A percentile compares a stretch with the other conserved stretches of the same genome.
These are phyloP conservation scores for Ophion ellenae DNA, from an alignment of 2,888 invertebrate species.

Conservation along the genomic window DNA sequence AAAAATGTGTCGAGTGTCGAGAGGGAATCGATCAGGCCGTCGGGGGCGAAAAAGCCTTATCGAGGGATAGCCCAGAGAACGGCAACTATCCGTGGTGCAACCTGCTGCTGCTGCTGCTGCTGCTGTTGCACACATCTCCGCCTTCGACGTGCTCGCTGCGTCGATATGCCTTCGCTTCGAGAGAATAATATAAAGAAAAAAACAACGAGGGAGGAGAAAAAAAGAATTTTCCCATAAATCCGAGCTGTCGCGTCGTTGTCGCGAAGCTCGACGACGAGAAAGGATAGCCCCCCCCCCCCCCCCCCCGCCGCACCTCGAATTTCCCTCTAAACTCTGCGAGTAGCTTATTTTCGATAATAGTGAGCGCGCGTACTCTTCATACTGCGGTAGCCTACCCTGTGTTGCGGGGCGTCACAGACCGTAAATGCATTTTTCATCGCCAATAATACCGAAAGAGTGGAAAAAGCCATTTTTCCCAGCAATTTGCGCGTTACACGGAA, in stretches of 20 bases:
- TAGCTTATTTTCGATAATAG: conserved; percentile 29
- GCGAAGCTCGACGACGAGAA: conserved; percentile 10
- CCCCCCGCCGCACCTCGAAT: too few relatives aligned
- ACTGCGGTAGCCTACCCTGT: too few relatives aligned
- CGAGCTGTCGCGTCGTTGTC: conserved; percentile 36
- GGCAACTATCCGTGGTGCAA: conserved; percentile 17
- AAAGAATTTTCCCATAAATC: conserved; percentile 50
- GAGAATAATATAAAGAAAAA: too few relatives aligned
- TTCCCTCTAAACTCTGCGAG: not conserved
- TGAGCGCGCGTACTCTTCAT: not conserved
- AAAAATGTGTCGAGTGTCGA: not conserved
- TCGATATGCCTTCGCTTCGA: conserved; percentile 55
- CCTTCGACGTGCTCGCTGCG: conserved; percentile 39
- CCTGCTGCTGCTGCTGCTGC: conserved; percentile 26
- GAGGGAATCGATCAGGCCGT: too few relatives aligned
- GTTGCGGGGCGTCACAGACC: not conserved
- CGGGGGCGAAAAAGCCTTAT: conserved; percentile 12
- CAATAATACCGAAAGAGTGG: not conserved
- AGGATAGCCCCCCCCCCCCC: too few relatives aligned
- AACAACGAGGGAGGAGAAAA: not conserved
- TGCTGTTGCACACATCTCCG: not conserved
- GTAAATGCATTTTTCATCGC: not conserved
- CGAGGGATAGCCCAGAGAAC: too few relatives aligned
- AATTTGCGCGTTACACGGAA: not conserved
- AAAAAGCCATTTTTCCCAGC: not conserved